Conservation (phyloP, 2,113 vertebrate genomes). For the Gobius niger region DNA sequence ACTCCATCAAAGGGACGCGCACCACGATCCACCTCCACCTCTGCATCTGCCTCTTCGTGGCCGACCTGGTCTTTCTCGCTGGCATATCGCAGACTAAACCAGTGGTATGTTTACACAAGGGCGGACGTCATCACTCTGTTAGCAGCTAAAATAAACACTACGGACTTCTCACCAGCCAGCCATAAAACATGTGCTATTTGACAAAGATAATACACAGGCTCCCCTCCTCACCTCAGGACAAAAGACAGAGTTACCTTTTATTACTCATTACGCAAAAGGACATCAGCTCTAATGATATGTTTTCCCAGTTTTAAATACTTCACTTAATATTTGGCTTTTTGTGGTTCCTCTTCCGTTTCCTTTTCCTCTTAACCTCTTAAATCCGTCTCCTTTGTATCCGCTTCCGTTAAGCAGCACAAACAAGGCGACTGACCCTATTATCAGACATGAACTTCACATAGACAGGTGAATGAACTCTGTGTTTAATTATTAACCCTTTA, state of each 20-base stretch:
- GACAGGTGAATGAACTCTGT: background rate
- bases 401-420: background rate
- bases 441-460: background rate
- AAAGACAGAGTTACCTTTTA: background rate
- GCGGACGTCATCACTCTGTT: background rate
- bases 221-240: background rate
- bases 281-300: background rate
- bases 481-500: background rate
- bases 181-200: constrained; percentile 3
- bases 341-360: background rate
- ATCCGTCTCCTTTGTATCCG: background rate
- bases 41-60: constrained; percentile 84
- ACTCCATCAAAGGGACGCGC: constrained; percentile 82
- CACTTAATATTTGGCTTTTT: constrained; percentile 4
- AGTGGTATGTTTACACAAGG: constrained; percentile 48
- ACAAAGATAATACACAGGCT: background rate
- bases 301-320: background rate
- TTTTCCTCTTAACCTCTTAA: constrained; percentile 4
- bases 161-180: background rate
- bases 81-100: constrained; percentile 72
- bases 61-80: constrained; percentile 80
- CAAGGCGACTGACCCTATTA: background rate
- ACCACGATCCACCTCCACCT: constrained; percentile 88
- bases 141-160: background rate
- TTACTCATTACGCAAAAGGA: background rate